Percentiles rank a stretch among this genome's conserved stretches.
Conservation (phyloP, 2,797 vertebrate genomes). For the Rallus crepitans region DNA sequence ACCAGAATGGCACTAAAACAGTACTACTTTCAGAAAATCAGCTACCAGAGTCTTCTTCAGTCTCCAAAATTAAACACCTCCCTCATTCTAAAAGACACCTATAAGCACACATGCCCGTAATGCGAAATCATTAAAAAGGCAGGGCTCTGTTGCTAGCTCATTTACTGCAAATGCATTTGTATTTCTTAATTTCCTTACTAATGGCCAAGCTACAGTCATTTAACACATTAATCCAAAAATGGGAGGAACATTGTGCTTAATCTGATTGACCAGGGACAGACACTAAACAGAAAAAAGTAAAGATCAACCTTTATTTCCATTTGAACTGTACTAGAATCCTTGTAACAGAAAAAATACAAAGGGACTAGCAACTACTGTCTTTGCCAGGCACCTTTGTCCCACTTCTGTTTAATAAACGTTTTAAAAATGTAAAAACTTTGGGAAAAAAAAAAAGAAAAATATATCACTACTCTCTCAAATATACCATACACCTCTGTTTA, state of each 20-base stretch:
- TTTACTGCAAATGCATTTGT: background rate
- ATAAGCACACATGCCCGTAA: accelerated
- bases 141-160: background rate
- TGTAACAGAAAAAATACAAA: background rate
- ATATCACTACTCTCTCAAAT: background rate
- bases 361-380: background rate
- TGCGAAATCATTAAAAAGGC: background rate
- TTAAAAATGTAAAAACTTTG: background rate
- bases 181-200: conserved; percentile 11
- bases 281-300: background rate
- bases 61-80: background rate
- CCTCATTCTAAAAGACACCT: background rate
- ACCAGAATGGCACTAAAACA: background rate
- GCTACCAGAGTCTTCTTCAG: background rate
- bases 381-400: background rate
- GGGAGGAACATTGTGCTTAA: background rate
- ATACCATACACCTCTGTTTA: background rate
- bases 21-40: background rate
- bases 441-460: background rate
- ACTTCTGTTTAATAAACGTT: background rate
- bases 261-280: background rate
- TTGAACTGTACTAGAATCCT: background rate
- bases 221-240: background rate
- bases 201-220: background rate
- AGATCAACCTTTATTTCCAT: background rate